These are phyloP conservation scores for Brachynemurus nebulosus DNA, from an alignment of 2,888 invertebrate species.

Conservation along the genomic window DNA sequence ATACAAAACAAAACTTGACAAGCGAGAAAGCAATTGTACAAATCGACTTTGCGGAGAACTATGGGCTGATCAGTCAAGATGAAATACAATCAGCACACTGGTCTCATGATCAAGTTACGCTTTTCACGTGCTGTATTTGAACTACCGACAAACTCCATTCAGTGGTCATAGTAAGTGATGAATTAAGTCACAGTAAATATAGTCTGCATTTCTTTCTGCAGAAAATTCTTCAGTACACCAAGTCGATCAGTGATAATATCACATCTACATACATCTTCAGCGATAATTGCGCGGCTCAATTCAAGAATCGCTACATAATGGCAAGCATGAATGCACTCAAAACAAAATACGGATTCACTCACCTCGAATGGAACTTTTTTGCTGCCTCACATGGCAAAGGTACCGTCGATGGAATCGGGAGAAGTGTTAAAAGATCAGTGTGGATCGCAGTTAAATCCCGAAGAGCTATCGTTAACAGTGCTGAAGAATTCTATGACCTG, in stretches of 20 bases:
- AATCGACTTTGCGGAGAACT: conserved; percentile 8
- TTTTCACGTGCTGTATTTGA: conserved; percentile 4
- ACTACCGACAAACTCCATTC: conserved; percentile 9
- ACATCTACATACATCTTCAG: conserved; percentile 6
- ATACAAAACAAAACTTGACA: conserved; percentile 8
- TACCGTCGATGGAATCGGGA: conserved; percentile 19
- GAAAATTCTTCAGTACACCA: conserved; percentile 15
- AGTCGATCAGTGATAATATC: conserved; percentile 12
- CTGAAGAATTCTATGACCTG: conserved; percentile 14
- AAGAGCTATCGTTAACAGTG: conserved; percentile 13
- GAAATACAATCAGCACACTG: conserved; percentile 7
- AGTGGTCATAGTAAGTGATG: conserved; percentile 13
- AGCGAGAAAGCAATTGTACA: conserved; percentile 7
- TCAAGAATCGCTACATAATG: conserved; percentile 18
- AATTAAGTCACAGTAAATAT: conserved; percentile 17
- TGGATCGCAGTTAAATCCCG: conserved; percentile 17
- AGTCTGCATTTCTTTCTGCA: conserved; percentile 16
- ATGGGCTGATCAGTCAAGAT: conserved; percentile 4
- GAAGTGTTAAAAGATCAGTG: conserved; percentile 16
- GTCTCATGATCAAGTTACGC: conserved; percentile 7
- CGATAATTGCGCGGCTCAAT: conserved; percentile 4
- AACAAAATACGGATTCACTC: conserved; percentile 14
- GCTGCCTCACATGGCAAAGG: conserved; percentile 11
- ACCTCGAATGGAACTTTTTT: conserved; percentile 18
- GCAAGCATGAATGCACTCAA: conserved; percentile 17